phyloP scores from a whole-genome alignment of 2,113 vertebrate genomes.

The Esox niger region DNA sequence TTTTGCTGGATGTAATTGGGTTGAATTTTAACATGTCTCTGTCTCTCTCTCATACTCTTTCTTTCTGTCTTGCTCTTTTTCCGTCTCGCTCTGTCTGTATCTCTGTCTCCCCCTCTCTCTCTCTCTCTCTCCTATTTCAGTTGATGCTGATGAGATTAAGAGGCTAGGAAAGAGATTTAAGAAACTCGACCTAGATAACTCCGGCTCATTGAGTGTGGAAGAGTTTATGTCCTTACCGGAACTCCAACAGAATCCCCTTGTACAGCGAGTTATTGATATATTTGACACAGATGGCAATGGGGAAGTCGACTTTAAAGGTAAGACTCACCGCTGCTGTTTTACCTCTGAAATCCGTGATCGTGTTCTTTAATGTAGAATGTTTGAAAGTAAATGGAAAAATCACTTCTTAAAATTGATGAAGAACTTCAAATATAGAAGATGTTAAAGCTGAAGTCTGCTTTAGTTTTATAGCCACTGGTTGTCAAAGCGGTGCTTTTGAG shows the following conservation, averaged over 20 bases:
- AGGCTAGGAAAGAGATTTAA: conserved; percentile 94
- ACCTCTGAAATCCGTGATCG: too few relatives aligned
- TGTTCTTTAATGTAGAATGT: too few relatives aligned
- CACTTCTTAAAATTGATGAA: too few relatives aligned
- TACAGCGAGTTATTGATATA: conserved; percentile 95
- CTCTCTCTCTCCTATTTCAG: conserved; percentile 49
- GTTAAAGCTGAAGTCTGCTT: too few relatives aligned
- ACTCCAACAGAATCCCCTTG: conserved; percentile 91
- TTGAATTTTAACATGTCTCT: not conserved
- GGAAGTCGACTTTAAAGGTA: conserved; percentile 97
- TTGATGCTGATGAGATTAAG: conserved; percentile 97
- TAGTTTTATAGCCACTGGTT: too few relatives aligned
- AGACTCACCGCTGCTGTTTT: conserved; percentile 31
- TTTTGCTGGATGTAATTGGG: not conserved
- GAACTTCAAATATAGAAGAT: too few relatives aligned
- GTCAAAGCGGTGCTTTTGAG: too few relatives aligned
- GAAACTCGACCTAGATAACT: conserved; percentile 95
- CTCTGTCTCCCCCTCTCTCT: not conserved
- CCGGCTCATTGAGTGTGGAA: conserved; percentile 92
- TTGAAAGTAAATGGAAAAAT: too few relatives aligned
- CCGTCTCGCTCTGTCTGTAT: not conserved
- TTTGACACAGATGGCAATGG: conserved; percentile 96
- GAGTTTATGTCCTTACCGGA: conserved; percentile 96
- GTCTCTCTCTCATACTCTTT: not conserved
- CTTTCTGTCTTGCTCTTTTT: not conserved